Base-by-base conservation (phyloP, 2,797 vertebrate species). In the Thripadectes ignobilis region DNA sequence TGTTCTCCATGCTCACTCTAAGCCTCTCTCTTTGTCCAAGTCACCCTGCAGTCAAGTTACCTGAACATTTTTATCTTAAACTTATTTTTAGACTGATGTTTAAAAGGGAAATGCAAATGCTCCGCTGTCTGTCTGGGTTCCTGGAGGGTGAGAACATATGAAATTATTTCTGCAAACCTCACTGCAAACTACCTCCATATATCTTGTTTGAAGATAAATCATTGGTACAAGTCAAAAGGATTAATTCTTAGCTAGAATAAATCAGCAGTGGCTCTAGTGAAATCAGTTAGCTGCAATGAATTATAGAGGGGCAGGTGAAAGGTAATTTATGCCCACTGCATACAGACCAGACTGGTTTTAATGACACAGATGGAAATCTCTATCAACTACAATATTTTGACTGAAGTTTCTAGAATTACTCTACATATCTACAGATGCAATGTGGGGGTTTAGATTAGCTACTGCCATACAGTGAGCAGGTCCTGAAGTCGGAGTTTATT, bases 81-180 rank as follows among this genome's bases (percentile, higher is more conserved):
- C 38, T 52, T 80, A 65, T n/a, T 89, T 71, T 92, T 90, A 93
- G 69, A 67, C 74, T 78, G 73, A 74, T 51, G 20, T 74, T 75
- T 46, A 62, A 74, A 67, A 75, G 79, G 52, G 61, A 95, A 85
- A 95, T 95, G 85, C 91, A 95, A 94, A 85, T 93, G 39, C 23
- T 93, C 38, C 17, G 32, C 61, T 71, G 34, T 71, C 38, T 65
- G 54, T 49, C 43, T 51, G n/a, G 63, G 67, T 72, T 89, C 59
- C 82, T 46, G 43, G 58, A 89, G 66, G 89, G 52, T 41, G 10
- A 77, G 84, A 93, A 85, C 67, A 54, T 51, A 73, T 95, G 83
- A 96, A 93, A 92, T 94, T 65, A 88, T 74, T 95, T 85, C 89
- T 95, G 41, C 59, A 84, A 62, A 76, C 38, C 68, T 96, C 45